Percentiles rank a stretch among this genome's conserved stretches.
phyloP scores from a whole-genome alignment of 2,888 invertebrate genomes.

The Lagria hirta region DNA sequence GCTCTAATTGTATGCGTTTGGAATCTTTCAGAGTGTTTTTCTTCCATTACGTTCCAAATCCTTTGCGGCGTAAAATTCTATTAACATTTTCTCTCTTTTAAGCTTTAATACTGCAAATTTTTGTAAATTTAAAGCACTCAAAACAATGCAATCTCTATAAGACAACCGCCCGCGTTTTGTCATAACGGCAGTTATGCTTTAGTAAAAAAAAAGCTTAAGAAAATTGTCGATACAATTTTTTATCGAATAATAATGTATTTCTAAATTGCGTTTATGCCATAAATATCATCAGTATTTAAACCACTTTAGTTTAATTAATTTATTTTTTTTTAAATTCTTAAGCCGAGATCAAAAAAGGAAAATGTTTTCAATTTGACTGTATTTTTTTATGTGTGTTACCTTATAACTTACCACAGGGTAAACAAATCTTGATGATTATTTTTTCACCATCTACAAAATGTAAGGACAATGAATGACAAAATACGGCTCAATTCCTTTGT shows the following conservation, averaged over 20 bases:
- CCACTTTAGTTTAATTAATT: too few species aligned
- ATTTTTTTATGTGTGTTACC: too few species aligned
- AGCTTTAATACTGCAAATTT: conserved; percentile 23
- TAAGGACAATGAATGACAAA: conserved; percentile 40
- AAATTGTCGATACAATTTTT: too few species aligned
- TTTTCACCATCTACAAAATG: conserved; percentile 35
- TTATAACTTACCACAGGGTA: too few species aligned
- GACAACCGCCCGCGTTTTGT: conserved; percentile 12
- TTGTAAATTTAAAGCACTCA: conserved; percentile 31
- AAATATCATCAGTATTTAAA: too few species aligned
- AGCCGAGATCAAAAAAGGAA: too few species aligned
- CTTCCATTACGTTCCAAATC: conserved; percentile 34
- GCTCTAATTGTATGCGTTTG: conserved; percentile 36
- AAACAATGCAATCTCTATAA: conserved; percentile 22
- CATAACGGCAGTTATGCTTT: conserved; percentile 11
- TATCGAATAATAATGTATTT: too few species aligned
- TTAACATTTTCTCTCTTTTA: conserved; percentile 29
- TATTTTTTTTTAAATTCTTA: too few species aligned
- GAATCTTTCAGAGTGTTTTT: conserved; percentile 35
- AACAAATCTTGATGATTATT: too few species aligned
- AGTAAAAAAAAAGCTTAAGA: too few species aligned
- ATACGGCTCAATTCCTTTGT: conserved; percentile 42
- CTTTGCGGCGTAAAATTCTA: conserved; percentile 26
- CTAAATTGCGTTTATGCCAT: too few species aligned
- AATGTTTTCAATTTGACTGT: too few species aligned